phyloP scores from a whole-genome alignment of 2,888 invertebrate genomes.

The Heteromurus nitidus region DNA sequence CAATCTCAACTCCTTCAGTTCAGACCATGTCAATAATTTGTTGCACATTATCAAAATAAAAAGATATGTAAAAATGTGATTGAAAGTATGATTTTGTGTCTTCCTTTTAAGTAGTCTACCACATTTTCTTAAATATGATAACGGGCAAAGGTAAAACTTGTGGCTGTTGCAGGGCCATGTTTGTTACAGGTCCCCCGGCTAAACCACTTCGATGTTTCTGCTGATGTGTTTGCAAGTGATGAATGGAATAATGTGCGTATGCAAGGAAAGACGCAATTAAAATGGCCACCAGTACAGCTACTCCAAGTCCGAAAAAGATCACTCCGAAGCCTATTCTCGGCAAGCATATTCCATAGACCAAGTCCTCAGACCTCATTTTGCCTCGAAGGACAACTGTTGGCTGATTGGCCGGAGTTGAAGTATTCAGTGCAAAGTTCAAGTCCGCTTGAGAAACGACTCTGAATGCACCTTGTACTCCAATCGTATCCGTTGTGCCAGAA shows the following conservation, averaged over 20 bases:
- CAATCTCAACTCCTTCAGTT: no score
- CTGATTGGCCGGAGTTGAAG: constrained; percentile 78
- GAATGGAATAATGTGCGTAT: constrained; percentile 70
- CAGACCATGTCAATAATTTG: no score
- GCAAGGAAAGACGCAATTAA: constrained; percentile 81
- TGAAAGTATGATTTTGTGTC: not conserved
- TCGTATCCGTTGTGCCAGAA: constrained; percentile 80
- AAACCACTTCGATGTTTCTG: constrained; percentile 17
- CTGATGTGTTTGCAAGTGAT: constrained; percentile 54
- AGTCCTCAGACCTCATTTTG: constrained; percentile 79
- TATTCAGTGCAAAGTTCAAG: constrained; percentile 90
- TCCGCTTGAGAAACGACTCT: constrained; percentile 95
- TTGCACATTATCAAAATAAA: not conserved
- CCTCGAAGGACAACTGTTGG: constrained; percentile 68
- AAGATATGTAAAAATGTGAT: not conserved
- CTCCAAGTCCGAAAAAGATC: constrained; percentile 89
- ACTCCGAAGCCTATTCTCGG: constrained; percentile 92
- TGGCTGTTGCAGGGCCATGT: constrained; percentile 32
- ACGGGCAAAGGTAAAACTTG: constrained; percentile 69
- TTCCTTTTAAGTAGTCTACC: constrained; percentile 40
- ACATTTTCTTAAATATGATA: constrained; percentile 71
- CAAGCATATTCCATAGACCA: constrained; percentile 92
- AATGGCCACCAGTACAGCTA: constrained; percentile 91
- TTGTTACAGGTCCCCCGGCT: constrained; percentile 13
- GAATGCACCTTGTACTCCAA: constrained; percentile 91